Base-by-base conservation (phyloP, 2,113 vertebrate species). In the Serinus canaria region DNA sequence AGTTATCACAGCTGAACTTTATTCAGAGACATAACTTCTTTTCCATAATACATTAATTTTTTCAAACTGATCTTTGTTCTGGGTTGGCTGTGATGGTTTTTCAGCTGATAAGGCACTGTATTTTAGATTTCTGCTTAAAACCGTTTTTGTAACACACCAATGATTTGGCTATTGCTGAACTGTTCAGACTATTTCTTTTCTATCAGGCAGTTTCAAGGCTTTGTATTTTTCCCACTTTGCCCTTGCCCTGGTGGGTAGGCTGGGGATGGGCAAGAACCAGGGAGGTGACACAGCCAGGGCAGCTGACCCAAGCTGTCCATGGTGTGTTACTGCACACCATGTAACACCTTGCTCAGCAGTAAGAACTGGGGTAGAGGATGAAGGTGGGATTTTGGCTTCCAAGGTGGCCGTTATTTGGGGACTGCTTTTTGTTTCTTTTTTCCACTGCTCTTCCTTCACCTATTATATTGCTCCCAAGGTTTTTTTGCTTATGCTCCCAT, bases 61-160 rank as follows among this genome's bases (percentile, higher is more conserved):
- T 55, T 49, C 5, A 59, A 81, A 44, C 1, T 52, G 2, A 20
- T 80, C 15, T 41, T 78, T 60, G 27, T 21, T 68, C 14, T 44
- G 6, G 2, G 13, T 39, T 83, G 33, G 18, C 25, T 72, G 49
- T 39, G 27, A 60, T 28, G 25, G 20, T 49, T 70, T 7, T 53
- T 70, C 39, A 83, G 47, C 15, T 8, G 0, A 3, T 41, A 62
- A 3, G 2, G 13, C 0, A 0, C 11, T 3, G 9, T 43, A 27
- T 24, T 94, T 63, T 64, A 7, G 2, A 73, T 41, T 44, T 73
- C n/a, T 63, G 7, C 2, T 41, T 35, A 44, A 33, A 73, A 21
- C 7, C 1, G 4, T 75, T 25, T 5, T 46, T 33, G 1, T 30
- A 60, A 66, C 22, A 50, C 31, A 77, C 22, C 22, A 44, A 17